Conservation (phyloP, 1,140 invertebrate species). For the Gonioctena quinquepunctata region DNA sequence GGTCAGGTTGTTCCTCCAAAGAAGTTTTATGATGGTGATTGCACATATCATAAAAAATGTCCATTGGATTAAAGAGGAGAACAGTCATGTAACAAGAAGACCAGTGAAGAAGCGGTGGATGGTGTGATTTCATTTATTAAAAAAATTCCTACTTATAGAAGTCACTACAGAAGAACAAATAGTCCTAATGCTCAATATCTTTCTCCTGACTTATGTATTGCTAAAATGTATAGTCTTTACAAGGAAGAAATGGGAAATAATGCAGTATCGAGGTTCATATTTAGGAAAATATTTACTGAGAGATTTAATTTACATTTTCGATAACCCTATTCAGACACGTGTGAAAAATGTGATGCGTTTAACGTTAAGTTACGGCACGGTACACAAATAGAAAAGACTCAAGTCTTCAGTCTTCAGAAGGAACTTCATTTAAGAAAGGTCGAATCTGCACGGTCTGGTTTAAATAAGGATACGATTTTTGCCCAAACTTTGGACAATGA, state of each 20-base stretch:
- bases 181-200: slow-evolving; percentile 15
- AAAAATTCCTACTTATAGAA: slow-evolving; percentile 3
- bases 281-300: neutral
- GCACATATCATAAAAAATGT: no score
- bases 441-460: slow-evolving; percentile 6
- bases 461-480: slow-evolving; percentile 14
- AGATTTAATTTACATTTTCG: slow-evolving; percentile 20
- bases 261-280: neutral
- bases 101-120: neutral
- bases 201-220: neutral
- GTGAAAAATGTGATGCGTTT: slow-evolving; percentile 23
- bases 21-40: no score
- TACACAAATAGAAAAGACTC: neutral
- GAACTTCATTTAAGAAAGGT: slow-evolving; percentile 25
- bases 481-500: slow-evolving; percentile 13
- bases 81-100: neutral
- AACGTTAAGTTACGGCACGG: slow-evolving; percentile 15
- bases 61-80: neutral
- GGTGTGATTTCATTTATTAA: neutral
- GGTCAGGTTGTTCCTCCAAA: no score
- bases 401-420: neutral
- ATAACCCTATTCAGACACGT: slow-evolving; percentile 14
- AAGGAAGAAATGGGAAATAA: neutral
- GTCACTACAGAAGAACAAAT: slow-evolving; percentile 14
- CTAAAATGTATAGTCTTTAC: neutral